Evolutionary conservation across 1,140 invertebrate species (phyloP), one percentile per base, ranked within the genome.

Genomic region (Brachionus rubens): DNA sequence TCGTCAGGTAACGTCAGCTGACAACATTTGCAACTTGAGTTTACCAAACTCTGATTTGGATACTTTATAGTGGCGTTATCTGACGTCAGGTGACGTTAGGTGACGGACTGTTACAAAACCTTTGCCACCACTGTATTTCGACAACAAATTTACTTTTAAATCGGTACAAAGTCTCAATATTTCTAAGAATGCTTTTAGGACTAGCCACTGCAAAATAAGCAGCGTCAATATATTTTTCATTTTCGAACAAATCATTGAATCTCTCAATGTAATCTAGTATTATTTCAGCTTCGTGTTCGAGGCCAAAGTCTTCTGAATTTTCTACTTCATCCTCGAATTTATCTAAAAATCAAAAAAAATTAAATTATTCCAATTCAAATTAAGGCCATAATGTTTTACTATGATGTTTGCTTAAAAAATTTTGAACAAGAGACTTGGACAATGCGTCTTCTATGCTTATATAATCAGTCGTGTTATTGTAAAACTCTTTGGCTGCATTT

Each of bases 181-280:
- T 84, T 19, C 83, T 77, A 0, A 85, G 78, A 43, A 84, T 84
- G 43, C 83, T 83, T 77, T 84, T 84, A 0, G 83, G 83, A 78
- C 82, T 83, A 78, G 83, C 83, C 12, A 82, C 82, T 67, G 83
- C 83, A 80, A 84, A 82, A 26, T 83, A 80, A 54, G 83, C 83
- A 48, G 83, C 83, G 68, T 83, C 82, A 48, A 82, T 82, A 79
- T 81, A 84, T 46, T 81, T 81, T 16, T 79, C 80, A 78, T 82
- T 81, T 76, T 84, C 83, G 80, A 85, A 83, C 24, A 85, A 78
- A 75, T 84, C 83, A 78, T 84, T 85, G 77, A 85, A 85, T 54
- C 82, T 83, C 76, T 84, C 83, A 52, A 85, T 84, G 56, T 83
- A 83, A 68, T 84, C 83, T 48, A 85, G 76, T 80, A 85, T 83